Percentiles rank a stretch among this genome's conserved stretches.
These are phyloP conservation scores for Amblyopsis rosae DNA, from an alignment of 2,113 vertebrate genomes.

Conservation along the genomic window DNA sequence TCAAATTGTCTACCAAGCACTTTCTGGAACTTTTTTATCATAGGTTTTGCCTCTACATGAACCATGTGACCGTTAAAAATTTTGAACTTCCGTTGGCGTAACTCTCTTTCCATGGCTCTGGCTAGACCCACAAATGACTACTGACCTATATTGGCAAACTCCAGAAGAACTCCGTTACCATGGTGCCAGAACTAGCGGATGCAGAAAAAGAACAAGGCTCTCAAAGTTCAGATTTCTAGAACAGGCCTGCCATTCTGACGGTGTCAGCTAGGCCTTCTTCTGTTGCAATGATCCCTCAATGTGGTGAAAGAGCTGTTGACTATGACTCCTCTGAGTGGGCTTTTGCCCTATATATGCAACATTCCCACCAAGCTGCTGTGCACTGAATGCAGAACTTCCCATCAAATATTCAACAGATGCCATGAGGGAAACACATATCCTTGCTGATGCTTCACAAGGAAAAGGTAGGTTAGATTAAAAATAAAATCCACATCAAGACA, in stretches of 20 bases:
- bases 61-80: too few relatives aligned
- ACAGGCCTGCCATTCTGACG: constrained; percentile 1
- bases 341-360: constrained; percentile 63
- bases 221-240: constrained; percentile 32
- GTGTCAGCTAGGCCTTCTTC: constrained; percentile 18
- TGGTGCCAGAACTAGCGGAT: constrained; percentile 44
- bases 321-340: constrained; percentile 39
- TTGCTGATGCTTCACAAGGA: constrained; percentile 26
- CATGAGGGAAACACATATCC: constrained; percentile 52
- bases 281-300: constrained; percentile 33
- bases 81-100: too few relatives aligned
- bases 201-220: constrained; percentile 24
- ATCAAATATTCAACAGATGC: constrained; percentile 73
- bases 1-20: too few relatives aligned
- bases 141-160: constrained; percentile 67
- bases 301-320: constrained; percentile 45
- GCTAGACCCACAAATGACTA: constrained; percentile 41
- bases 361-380: constrained; percentile 57
- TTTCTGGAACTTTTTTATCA: too few relatives aligned
- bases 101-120: not conserved
- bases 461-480: constrained; percentile 45
- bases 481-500: constrained; percentile 20
- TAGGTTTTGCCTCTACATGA: too few relatives aligned
- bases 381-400: constrained; percentile 56
- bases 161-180: constrained; percentile 52